phyloP scores from a whole-genome alignment of 2,113 vertebrate species.

The Phaethon lepturus region DNA sequence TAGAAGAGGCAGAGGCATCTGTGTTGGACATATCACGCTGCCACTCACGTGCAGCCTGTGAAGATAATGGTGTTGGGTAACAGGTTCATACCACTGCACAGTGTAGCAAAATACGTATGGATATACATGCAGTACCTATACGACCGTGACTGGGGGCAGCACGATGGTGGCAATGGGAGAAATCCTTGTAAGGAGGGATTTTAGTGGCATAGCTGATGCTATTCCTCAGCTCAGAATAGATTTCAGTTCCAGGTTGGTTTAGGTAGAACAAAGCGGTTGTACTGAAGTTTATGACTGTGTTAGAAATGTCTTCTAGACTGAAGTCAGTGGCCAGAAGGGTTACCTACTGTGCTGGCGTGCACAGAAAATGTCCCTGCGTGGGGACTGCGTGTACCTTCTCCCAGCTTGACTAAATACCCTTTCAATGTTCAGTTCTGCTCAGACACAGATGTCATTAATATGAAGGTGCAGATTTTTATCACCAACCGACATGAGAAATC shows the following conservation, averaged over 20 bases:
- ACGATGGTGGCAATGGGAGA: not conserved
- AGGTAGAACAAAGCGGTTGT: not conserved
- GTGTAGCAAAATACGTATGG: not conserved
- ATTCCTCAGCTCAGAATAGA: not conserved
- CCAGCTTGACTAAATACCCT: not conserved
- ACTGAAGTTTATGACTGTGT: not conserved
- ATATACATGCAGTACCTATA: accelerated
- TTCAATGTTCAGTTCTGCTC: not conserved
- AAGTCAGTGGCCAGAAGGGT: not conserved
- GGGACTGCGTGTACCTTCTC: not conserved
- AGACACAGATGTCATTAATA: not conserved
- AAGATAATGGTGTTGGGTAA: not conserved
- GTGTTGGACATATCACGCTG: accelerated
- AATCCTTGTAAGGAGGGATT: not conserved
- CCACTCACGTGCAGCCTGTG: accelerated
- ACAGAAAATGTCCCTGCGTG: not conserved
- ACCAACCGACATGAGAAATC: not conserved
- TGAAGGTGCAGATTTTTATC: not conserved
- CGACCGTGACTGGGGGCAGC: not conserved
- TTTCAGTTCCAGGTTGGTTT: not conserved
- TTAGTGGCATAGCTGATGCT: not conserved
- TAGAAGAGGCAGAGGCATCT: too few relatives aligned
- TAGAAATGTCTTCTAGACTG: not conserved
- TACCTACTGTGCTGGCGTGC: not conserved
- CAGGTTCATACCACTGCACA: not conserved